Conservation (phyloP, 2,797 vertebrate genomes). For the Choloepus didactylus region DNA sequence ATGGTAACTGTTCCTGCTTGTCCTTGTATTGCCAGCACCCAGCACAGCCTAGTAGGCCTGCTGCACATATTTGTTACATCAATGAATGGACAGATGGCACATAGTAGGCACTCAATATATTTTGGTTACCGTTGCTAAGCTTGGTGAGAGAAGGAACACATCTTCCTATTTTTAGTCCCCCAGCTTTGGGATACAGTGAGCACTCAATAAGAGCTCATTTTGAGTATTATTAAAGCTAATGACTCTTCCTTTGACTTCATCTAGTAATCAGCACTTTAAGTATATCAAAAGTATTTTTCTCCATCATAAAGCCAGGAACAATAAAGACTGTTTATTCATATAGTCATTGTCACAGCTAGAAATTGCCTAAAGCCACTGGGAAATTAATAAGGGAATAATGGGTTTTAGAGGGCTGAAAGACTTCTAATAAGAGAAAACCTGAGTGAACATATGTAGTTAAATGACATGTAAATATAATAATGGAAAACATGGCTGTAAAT, state of each 20-base stretch:
- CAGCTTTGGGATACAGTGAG: neutral
- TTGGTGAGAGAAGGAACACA: neutral
- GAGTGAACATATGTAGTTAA: constrained; percentile 82
- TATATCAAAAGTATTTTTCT: constrained; percentile 81
- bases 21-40: neutral
- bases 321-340: constrained; percentile 82
- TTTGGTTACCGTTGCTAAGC: neutral
- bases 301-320: constrained; percentile 71
- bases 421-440: constrained; percentile 84
- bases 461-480: constrained; percentile 66
- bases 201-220: neutral
- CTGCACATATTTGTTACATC: neutral
- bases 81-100: neutral
- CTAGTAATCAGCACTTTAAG: constrained; percentile 71
- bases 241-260: constrained; percentile 65
- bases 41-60: neutral
- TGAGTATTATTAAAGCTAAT: constrained; percentile 64
- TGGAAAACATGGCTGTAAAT: constrained; percentile 5
- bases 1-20: neutral
- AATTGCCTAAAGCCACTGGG: constrained; percentile 83
- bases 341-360: constrained; percentile 81
- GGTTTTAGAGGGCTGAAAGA: constrained; percentile 84
- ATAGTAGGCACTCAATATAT: neutral
- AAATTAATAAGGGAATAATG: constrained; percentile 88
- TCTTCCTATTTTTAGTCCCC: neutral